Conservation (phyloP, 2,888 invertebrate genomes). For the Sicus ferrugineus region DNA sequence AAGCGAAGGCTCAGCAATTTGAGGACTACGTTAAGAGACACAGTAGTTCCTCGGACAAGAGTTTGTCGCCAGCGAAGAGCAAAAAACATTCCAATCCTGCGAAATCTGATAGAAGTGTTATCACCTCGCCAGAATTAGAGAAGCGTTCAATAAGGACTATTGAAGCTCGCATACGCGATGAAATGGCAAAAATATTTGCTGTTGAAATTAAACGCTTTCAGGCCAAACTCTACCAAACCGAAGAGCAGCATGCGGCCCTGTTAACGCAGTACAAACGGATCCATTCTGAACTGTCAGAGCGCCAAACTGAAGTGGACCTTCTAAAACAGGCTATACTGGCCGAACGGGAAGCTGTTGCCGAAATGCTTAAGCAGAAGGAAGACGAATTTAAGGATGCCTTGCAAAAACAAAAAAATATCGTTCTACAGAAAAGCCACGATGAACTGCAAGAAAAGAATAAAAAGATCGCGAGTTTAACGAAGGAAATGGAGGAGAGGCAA, state of each 20-base stretch:
- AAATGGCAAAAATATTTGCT: slow-evolving; percentile 73
- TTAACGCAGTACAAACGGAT: slow-evolving; percentile 55
- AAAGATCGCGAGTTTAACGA: slow-evolving; percentile 56
- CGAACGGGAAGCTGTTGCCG: slow-evolving; percentile 59
- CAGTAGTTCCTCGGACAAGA: slow-evolving; percentile 57
- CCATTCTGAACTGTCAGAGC: slow-evolving; percentile 51
- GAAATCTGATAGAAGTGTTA: slow-evolving; percentile 52
- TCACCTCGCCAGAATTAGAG: slow-evolving; percentile 62
- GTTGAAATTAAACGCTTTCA: slow-evolving; percentile 69
- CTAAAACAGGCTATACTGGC: slow-evolving; percentile 61
- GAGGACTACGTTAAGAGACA: slow-evolving; percentile 71
- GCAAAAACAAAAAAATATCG: slow-evolving; percentile 52
- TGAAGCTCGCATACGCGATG: slow-evolving; percentile 69
- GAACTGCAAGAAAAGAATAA: slow-evolving; percentile 65
- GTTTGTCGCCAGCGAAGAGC: slow-evolving; percentile 41
- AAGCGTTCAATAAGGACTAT: slow-evolving; percentile 49
- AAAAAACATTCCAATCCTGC: background rate
- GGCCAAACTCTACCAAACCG: slow-evolving; percentile 62
- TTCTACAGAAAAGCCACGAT: slow-evolving; percentile 54
- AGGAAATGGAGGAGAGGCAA: slow-evolving; percentile 57
- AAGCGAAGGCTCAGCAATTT: slow-evolving; percentile 72
- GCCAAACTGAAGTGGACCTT: slow-evolving; percentile 58
- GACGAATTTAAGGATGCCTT: slow-evolving; percentile 44
- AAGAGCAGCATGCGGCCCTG: slow-evolving; percentile 49
- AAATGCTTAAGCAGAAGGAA: slow-evolving; percentile 53